Conservation (phyloP, 1,140 invertebrate species). For the Zophobas morio region DNA sequence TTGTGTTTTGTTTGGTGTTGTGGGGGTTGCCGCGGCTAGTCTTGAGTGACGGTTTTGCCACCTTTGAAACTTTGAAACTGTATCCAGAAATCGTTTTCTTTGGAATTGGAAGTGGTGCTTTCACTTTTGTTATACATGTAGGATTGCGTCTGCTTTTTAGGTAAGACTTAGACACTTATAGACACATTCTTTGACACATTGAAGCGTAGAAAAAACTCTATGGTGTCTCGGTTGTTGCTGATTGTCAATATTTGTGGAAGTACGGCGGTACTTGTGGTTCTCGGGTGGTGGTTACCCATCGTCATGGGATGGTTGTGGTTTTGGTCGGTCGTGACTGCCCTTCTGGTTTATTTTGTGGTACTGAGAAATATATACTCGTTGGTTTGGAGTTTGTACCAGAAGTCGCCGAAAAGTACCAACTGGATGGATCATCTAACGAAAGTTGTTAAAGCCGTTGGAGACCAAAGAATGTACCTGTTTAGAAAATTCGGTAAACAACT, state of each 20-base stretch:
- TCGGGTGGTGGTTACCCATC: slow-evolving; percentile 58
- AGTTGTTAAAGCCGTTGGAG: background rate
- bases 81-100: background rate
- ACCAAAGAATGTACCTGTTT: slow-evolving; percentile 30
- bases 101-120: background rate
- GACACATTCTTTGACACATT: no score
- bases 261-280: slow-evolving; percentile 51
- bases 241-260: background rate
- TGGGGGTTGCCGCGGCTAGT: slow-evolving; percentile 5
- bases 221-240: slow-evolving; percentile 3
- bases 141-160: slow-evolving; percentile 7
- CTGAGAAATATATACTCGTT: slow-evolving; percentile 51
- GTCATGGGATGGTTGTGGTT: slow-evolving; percentile 56
- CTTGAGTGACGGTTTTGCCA: slow-evolving; percentile 28
- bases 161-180: background rate
- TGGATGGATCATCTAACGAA: background rate
- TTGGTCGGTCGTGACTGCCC: slow-evolving; percentile 44
- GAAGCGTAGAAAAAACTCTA: background rate
- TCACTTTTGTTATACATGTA: slow-evolving; percentile 7
- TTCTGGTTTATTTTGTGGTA: slow-evolving; percentile 53
- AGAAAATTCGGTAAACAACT: slow-evolving; percentile 47
- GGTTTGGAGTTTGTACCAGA: slow-evolving; percentile 28
- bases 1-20: slow-evolving; percentile 4
- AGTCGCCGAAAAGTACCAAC: slow-evolving; percentile 23
- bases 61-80: background rate